A percentile compares a stretch with the other conserved stretches of the same genome.
These are phyloP conservation scores for Dendrolimus houi DNA, from an alignment of 2,888 invertebrate species.

Conservation along the genomic window DNA sequence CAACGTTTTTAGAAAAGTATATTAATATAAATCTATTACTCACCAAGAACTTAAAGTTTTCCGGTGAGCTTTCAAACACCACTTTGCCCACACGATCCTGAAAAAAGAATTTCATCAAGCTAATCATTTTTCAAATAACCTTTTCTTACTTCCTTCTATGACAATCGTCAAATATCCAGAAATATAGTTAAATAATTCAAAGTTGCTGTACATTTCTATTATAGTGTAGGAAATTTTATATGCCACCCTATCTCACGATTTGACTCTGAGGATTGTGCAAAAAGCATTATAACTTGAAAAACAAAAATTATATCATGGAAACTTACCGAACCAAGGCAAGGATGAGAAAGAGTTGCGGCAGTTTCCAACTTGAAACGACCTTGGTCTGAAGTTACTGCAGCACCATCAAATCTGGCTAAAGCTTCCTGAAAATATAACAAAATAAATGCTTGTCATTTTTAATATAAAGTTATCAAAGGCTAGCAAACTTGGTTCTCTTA, in stretches of 20 bases:
- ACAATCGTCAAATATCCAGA: too few relatives aligned
- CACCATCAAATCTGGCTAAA: slow-evolving; percentile 37
- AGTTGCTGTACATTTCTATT: too few relatives aligned
- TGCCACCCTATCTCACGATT: too few relatives aligned
- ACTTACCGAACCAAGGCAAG: slow-evolving; percentile 53
- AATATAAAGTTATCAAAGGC: too few relatives aligned
- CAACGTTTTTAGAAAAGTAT: too few relatives aligned
- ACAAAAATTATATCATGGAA: not conserved
- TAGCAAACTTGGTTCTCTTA: too few relatives aligned
- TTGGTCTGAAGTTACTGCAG: slow-evolving; percentile 31
- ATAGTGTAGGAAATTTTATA: too few relatives aligned
- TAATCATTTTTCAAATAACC: too few relatives aligned
- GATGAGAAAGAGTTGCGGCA: slow-evolving; percentile 39
- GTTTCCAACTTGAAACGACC: slow-evolving; percentile 49
- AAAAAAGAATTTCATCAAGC: slow-evolving; percentile 7
- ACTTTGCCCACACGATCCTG: slow-evolving; percentile 59
- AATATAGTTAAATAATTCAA: too few relatives aligned
- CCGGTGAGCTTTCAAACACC: slow-evolving; percentile 48
- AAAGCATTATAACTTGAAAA: not conserved
- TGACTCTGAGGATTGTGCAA: too few relatives aligned
- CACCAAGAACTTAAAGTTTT: slow-evolving; percentile 49
- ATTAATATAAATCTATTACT: slow-evolving; percentile 16
- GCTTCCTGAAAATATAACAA: slow-evolving; percentile 38
- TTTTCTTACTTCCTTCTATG: too few relatives aligned
- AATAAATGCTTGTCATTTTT: not conserved